These are phyloP conservation scores for Neelides folsomi DNA, from an alignment of 2,888 invertebrate genomes.

Conservation along the genomic window DNA sequence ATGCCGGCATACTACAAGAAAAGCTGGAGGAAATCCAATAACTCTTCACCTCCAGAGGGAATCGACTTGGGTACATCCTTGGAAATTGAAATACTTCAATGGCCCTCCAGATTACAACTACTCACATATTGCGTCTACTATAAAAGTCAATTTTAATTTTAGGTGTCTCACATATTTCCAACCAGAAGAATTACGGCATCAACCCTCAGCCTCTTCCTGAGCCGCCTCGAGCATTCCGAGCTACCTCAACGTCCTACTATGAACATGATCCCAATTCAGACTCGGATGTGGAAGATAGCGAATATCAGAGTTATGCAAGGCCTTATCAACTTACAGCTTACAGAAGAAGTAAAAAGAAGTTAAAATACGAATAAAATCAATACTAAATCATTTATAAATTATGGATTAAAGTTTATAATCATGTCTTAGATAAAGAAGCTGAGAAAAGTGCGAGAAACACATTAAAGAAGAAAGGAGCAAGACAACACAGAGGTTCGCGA, in stretches of 20 bases:
- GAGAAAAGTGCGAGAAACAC: conserved; percentile 4
- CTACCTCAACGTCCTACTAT: not conserved
- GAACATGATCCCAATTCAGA: conserved; percentile 11
- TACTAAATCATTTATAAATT: not conserved
- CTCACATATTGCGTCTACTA: not conserved
- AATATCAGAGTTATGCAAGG: conserved; percentile 12
- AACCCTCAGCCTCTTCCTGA: conserved; percentile 1
- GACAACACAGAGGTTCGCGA: conserved; percentile 8
- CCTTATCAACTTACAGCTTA: conserved; percentile 15
- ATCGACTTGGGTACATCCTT: conserved; percentile 8
- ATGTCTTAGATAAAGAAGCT: not conserved
- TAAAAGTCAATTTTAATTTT: not conserved
- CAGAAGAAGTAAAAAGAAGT: conserved; percentile 4
- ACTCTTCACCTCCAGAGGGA: conserved; percentile 8
- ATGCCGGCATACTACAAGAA: conserved; percentile 10
- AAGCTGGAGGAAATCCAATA: conserved; percentile 5
- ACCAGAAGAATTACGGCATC: conserved; percentile 7
- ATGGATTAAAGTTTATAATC: not conserved
- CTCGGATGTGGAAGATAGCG: conserved; percentile 13
- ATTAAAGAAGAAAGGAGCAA: conserved; percentile 10
- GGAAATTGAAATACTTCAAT: not conserved
- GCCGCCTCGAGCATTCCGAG: conserved; percentile 3
- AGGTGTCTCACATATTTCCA: conserved; percentile 10
- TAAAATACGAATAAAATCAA: not conserved
- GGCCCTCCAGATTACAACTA: not conserved